phyloP scores from a whole-genome alignment of 1,140 invertebrate species.

The Whitmania pigra region DNA sequence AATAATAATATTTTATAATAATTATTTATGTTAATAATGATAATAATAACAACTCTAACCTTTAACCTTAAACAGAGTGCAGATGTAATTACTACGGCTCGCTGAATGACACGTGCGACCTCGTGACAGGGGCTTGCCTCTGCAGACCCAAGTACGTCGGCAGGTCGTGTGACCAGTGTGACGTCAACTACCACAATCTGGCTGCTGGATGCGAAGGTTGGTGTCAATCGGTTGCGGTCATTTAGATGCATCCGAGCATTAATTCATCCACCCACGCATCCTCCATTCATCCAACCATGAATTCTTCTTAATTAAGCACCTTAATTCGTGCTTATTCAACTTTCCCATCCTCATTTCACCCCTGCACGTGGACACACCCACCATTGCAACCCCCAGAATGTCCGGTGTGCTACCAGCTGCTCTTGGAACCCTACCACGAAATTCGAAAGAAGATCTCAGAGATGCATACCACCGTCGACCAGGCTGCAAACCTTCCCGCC shows the following conservation, averaged over 20 bases:
- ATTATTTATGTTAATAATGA: not conserved
- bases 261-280: no score
- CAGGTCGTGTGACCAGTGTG: conserved; percentile 67
- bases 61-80: conserved; percentile 47
- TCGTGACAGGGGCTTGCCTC: conserved; percentile 63
- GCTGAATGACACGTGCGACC: conserved; percentile 59
- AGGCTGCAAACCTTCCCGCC: no score
- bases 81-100: conserved; percentile 71
- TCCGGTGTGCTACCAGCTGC: conserved; percentile 80
- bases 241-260: no score
- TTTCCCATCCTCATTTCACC: no score
- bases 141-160: conserved; percentile 77
- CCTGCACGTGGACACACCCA: no score
- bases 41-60: not conserved
- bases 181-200: conserved; percentile 47
- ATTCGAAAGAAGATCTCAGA: conserved; percentile 63
- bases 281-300: no score
- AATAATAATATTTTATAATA: not conserved
- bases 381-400: conserved; percentile 50
- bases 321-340: no score
- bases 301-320: no score
- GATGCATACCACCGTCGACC: conserved; percentile 53
- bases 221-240: conserved; percentile 7
- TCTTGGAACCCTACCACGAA: conserved; percentile 67
- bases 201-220: conserved; percentile 41